These are phyloP conservation scores for Heliothis subflexa DNA, from an alignment of 1,140 invertebrate species.

Conservation along the genomic window DNA sequence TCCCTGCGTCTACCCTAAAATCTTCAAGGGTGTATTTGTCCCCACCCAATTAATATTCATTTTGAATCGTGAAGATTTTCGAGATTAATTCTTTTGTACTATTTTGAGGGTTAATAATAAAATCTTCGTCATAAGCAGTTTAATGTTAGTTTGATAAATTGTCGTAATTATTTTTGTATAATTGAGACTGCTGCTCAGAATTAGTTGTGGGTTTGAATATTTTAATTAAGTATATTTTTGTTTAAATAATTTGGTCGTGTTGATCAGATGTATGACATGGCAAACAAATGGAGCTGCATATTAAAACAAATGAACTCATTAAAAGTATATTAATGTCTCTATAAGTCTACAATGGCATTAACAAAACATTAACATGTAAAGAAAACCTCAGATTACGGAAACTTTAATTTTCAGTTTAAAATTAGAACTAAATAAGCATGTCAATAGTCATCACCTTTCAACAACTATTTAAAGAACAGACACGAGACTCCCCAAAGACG, in stretches of 20 bases:
- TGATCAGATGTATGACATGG: no score
- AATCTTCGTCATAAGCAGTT: slow-evolving; percentile 70
- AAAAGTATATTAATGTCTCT: no score
- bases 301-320: no score
- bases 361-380: slow-evolving; percentile 11
- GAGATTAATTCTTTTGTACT: slow-evolving; percentile 74
- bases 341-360: not conserved
- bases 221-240: slow-evolving; percentile 54
- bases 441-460: slow-evolving; percentile 55
- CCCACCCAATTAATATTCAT: slow-evolving; percentile 77
- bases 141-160: slow-evolving; percentile 68
- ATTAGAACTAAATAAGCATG: slow-evolving; percentile 72
- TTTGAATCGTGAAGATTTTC: slow-evolving; percentile 68
- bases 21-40: slow-evolving; percentile 65
- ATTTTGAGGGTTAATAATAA: slow-evolving; percentile 65
- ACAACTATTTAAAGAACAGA: slow-evolving; percentile 66
- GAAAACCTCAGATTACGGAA: slow-evolving; percentile 5
- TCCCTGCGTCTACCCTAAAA: slow-evolving; percentile 3
- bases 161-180: slow-evolving; percentile 61
- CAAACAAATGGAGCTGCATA: not conserved
- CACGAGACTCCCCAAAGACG: slow-evolving; percentile 49
- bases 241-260: not conserved
- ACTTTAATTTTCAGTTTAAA: slow-evolving; percentile 53
- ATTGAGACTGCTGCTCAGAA: slow-evolving; percentile 51
- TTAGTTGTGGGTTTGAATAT: slow-evolving; percentile 53